Evolutionary conservation across 2,113 vertebrate species (phyloP).

Genomic region (Todiramphus chloris): DNA sequence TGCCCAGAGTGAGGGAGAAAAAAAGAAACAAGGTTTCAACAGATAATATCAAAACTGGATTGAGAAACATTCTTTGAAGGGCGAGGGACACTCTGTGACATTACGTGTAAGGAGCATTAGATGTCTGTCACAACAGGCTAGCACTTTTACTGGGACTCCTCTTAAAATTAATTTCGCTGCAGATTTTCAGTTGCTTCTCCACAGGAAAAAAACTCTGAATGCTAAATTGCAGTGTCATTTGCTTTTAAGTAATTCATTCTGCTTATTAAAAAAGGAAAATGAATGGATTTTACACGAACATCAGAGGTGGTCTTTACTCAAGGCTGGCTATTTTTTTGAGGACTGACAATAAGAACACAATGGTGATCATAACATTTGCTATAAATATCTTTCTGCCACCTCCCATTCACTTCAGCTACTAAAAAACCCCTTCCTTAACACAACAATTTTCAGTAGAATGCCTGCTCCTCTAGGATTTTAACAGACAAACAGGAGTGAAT

Average conservation of each 20-base stretch:
- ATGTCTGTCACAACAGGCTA: background rate
- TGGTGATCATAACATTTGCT: background rate
- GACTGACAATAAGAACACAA: background rate
- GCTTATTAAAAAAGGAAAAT: background rate
- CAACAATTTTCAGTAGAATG: background rate
- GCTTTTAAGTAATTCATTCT: background rate
- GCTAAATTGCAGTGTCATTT: background rate
- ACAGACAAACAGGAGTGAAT: background rate
- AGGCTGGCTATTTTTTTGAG: background rate
- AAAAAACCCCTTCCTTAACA: background rate
- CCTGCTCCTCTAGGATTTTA: background rate
- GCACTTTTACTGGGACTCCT: background rate
- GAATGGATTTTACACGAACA: background rate
- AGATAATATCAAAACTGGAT: background rate
- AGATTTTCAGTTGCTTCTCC: background rate
- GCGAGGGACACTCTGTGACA: background rate
- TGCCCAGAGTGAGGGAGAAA: background rate
- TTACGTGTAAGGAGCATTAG: background rate
- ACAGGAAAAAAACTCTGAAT: background rate
- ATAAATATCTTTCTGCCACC: background rate
- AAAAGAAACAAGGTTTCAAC: background rate
- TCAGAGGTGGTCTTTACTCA: background rate
- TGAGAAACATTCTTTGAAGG: background rate
- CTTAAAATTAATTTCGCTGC: background rate
- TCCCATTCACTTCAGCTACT: background rate